phyloP scores from a whole-genome alignment of 2,888 invertebrate species.

The Phalera bucephala region DNA sequence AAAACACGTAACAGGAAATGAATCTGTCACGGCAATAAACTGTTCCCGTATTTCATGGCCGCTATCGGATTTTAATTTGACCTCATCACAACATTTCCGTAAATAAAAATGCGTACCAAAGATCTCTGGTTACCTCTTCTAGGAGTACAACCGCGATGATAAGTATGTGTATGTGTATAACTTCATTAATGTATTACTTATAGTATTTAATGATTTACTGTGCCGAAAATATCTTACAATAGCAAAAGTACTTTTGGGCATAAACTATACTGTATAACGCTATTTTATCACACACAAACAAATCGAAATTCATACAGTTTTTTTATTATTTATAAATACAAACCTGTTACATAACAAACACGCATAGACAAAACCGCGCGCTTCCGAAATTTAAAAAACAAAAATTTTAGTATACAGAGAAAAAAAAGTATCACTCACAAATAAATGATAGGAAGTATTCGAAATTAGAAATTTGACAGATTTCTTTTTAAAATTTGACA shows the following conservation, averaged over 20 bases:
- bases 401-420: neutral
- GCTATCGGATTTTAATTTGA: too few species aligned
- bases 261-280: constrained; percentile 4
- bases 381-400: constrained; percentile 5
- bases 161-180: too few species aligned
- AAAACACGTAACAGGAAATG: too few species aligned
- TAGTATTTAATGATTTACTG: too few species aligned
- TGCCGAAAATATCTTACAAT: constrained; percentile 13
- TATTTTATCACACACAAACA: neutral
- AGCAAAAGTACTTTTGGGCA: constrained; percentile 24
- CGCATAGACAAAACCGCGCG: constrained; percentile 10
- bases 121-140: too few species aligned
- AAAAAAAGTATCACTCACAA: constrained; percentile 7
- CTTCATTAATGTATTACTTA: too few species aligned
- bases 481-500: constrained; percentile 26
- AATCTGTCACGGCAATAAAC: too few species aligned
- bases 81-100: too few species aligned
- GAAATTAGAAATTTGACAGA: neutral
- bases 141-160: too few species aligned
- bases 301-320: neutral
- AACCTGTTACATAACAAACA: constrained; percentile 34
- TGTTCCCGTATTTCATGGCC: too few species aligned
- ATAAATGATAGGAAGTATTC: neutral
- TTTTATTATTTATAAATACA: constrained; percentile 21
- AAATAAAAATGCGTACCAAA: too few species aligned